phyloP scores from a whole-genome alignment of 2,888 invertebrate genomes.

The Bellardia bayeri region DNA sequence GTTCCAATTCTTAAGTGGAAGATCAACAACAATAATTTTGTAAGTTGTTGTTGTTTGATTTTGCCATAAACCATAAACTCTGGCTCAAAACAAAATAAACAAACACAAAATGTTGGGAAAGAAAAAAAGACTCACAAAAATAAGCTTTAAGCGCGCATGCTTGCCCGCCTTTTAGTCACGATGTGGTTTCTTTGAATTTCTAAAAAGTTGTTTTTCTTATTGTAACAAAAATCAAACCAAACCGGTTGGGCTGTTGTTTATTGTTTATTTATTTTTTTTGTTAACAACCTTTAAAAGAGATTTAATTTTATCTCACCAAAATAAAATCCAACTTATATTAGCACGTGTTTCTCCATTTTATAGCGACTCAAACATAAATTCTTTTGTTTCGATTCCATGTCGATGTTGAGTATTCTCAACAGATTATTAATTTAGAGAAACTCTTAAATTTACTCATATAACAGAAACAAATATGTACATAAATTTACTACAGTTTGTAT shows the following conservation, averaged over 20 bases:
- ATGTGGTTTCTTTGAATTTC: conserved; percentile 48
- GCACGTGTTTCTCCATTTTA: conserved; percentile 53
- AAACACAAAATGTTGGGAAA: conserved; percentile 10
- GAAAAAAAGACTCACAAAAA: not conserved
- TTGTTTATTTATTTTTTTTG: conserved; percentile 16
- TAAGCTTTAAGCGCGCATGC: conserved; percentile 53
- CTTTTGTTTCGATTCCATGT: conserved; percentile 48
- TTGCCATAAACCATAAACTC: too few relatives aligned
- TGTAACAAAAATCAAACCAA: not conserved
- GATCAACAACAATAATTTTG: conserved; percentile 9
- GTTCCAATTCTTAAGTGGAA: conserved; percentile 51
- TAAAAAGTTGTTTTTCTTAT: not conserved
- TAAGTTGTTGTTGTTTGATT: not conserved
- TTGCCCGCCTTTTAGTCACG: conserved; percentile 55
- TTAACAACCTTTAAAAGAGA: conserved; percentile 19
- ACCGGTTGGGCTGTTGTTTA: conserved; percentile 57
- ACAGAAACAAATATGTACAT: too few relatives aligned
- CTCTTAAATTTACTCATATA: too few relatives aligned
- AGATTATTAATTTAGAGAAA: conserved; percentile 7
- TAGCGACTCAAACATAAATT: not conserved
- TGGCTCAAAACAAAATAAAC: conserved; percentile 23
- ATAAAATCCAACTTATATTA: conserved; percentile 9
- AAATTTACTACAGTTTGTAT: too few relatives aligned
- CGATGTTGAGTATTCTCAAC: not conserved
- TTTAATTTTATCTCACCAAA: conserved; percentile 39